These are phyloP conservation scores for Macheiramphus alcinus DNA, from an alignment of 2,113 vertebrate genomes.

Conservation along the genomic window DNA sequence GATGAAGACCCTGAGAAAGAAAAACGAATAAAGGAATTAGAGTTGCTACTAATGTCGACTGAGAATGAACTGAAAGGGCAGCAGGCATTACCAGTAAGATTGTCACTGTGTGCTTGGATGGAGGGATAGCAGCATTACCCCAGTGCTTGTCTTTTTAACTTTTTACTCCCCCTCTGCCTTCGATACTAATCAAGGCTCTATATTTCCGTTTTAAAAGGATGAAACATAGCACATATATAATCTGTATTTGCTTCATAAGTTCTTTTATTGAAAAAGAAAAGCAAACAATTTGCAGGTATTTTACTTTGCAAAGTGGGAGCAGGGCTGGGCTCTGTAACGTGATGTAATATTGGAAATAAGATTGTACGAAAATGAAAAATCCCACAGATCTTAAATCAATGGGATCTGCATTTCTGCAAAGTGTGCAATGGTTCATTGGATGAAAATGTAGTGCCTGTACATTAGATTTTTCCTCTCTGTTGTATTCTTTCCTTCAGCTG, in stretches of 20 bases:
- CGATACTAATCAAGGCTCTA: slow-evolving; percentile 40
- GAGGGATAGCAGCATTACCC: slow-evolving; percentile 65
- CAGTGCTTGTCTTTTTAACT: slow-evolving; percentile 57
- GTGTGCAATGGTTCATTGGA: slow-evolving; percentile 42
- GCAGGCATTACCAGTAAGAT: slow-evolving; percentile 89
- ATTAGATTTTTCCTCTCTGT: slow-evolving; percentile 32
- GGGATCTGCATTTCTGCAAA: not conserved
- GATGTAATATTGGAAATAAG: not conserved
- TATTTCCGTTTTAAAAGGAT: slow-evolving; percentile 42
- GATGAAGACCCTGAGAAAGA: slow-evolving; percentile 99
- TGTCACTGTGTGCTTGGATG: slow-evolving; percentile 61
- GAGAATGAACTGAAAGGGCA: slow-evolving; percentile 97
- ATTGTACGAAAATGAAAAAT: not conserved
- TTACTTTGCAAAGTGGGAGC: not conserved
- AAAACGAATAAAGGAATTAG: slow-evolving; percentile 98
- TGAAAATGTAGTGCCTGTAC: slow-evolving; percentile 58
- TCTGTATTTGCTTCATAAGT: not conserved
- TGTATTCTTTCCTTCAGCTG: slow-evolving; percentile 48
- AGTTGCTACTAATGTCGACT: slow-evolving; percentile 97
- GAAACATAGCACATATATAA: slow-evolving; percentile 48
- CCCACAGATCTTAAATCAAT: not conserved
- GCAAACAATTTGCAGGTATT: not conserved
- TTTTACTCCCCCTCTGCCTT: slow-evolving; percentile 48
- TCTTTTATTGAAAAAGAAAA: not conserved
- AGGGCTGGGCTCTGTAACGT: not conserved